Evolutionary conservation across 2,797 vertebrate genomes (phyloP).

Genomic region (Neomorphus geoffroyi): DNA sequence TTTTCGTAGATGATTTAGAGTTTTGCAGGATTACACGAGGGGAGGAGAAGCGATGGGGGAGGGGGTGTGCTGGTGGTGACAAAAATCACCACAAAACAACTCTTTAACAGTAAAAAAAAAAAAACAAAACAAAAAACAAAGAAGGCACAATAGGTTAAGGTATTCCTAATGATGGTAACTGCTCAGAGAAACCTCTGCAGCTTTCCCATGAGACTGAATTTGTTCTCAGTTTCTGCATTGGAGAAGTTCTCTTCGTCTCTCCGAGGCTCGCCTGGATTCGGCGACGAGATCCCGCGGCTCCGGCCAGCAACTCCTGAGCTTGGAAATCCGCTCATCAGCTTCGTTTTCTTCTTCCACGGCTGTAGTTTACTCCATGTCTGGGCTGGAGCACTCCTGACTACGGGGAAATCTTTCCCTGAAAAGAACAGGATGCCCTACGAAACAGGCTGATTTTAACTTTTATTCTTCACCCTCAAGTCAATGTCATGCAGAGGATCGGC

Average conservation of each 20-base stretch:
- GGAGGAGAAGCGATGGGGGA: not conserved
- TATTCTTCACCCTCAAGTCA: accelerated
- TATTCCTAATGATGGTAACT: not conserved
- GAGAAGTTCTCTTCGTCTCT: not conserved
- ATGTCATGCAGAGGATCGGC: not conserved
- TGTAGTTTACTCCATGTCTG: not conserved
- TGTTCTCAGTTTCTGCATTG: not conserved
- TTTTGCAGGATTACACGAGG: not conserved
- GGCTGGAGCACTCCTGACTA: not conserved
- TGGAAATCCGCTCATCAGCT: not conserved
- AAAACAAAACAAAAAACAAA: not conserved
- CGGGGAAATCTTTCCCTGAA: not conserved
- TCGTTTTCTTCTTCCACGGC: not conserved
- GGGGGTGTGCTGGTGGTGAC: not conserved
- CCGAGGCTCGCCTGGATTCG: not conserved
- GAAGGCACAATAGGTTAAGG: not conserved
- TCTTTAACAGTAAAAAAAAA: not conserved
- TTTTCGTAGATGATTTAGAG: not conserved
- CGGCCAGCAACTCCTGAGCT: not conserved
- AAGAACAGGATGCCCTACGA: not conserved
- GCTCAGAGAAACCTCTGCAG: not conserved
- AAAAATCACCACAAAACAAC: not conserved
- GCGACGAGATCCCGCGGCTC: not conserved
- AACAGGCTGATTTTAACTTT: not conserved
- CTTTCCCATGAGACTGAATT: not conserved